A percentile compares a stretch with the other conserved stretches of the same genome.
These are phyloP conservation scores for Lethenteron reissneri DNA, from an alignment of 2,113 vertebrate species.

Conservation along the genomic window DNA sequence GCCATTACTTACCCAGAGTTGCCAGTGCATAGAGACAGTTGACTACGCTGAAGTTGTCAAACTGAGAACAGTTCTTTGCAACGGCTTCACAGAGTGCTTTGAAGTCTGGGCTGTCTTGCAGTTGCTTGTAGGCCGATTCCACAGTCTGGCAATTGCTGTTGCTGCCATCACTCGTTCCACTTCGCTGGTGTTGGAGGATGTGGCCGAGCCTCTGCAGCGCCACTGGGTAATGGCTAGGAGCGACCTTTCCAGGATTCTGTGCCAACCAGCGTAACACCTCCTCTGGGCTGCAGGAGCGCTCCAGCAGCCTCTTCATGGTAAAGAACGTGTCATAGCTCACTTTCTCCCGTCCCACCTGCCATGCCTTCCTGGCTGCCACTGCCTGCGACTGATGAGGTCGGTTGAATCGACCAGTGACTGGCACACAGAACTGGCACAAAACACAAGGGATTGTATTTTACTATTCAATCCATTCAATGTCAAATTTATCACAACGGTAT, in stretches of 20 bases:
- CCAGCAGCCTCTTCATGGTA: conserved; percentile 63
- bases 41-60: conserved; percentile 68
- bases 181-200: conserved; percentile 25
- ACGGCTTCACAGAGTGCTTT: conserved; percentile 47
- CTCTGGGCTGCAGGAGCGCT: conserved; percentile 45
- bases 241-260: conserved; percentile 66
- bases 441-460: no score
- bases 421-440: no score
- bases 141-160: background rate
- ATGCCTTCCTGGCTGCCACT: no score
- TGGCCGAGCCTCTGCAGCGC: conserved; percentile 63
- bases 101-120: conserved; percentile 49
- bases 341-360: conserved; percentile 26
- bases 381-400: no score
- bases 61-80: conserved; percentile 45
- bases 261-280: conserved; percentile 74
- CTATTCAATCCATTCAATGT: no score
- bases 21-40: conserved; percentile 62
- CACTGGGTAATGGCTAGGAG: conserved; percentile 55
- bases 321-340: conserved; percentile 67
- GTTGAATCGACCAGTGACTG: no score
- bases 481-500: no score
- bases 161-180: background rate
- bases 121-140: conserved; percentile 14
- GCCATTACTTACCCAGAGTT: conserved; percentile 34